Percentiles rank a stretch among this genome's conserved stretches.
These are phyloP conservation scores for Augochlorella aurata DNA, from an alignment of 2,888 invertebrate genomes.

Conservation along the genomic window DNA sequence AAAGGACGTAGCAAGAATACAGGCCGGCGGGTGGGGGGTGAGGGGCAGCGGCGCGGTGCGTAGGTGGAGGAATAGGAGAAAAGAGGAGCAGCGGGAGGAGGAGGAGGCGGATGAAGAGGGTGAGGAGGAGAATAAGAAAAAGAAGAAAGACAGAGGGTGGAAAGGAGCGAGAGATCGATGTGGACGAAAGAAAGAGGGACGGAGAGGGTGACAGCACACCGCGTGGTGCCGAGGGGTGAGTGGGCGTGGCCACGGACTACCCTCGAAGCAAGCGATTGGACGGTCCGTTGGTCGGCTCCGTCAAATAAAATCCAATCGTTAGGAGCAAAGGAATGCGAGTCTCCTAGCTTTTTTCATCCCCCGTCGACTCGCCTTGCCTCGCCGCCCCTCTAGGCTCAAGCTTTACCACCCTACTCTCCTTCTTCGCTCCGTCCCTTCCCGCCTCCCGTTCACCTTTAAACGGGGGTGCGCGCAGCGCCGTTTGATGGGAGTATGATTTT, in stretches of 20 bases:
- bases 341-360: constrained; percentile 77
- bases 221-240: constrained; percentile 52
- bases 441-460: constrained; percentile 49
- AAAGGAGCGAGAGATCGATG: constrained; percentile 16
- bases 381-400: constrained; percentile 16
- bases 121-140: constrained; percentile 16
- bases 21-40: background rate
- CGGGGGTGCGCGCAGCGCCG: constrained; percentile 75
- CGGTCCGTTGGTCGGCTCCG: constrained; percentile 75
- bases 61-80: background rate
- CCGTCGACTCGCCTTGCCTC: constrained; percentile 47
- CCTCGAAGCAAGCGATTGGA: constrained; percentile 77
- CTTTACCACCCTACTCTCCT: constrained; percentile 23
- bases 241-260: constrained; percentile 77
- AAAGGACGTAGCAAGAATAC: constrained; percentile 44
- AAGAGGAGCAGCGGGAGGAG: background rate
- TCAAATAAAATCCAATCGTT: constrained; percentile 82
- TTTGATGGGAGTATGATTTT: constrained; percentile 82
- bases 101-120: constrained; percentile 3
- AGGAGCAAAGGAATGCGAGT: constrained; percentile 80
- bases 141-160: constrained; percentile 46
- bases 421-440: constrained; percentile 47
- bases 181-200: constrained; percentile 1
- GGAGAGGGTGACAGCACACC: constrained; percentile 30
- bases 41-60: background rate